Conservation (phyloP, 2,113 vertebrate genomes). For the Clarias magur region DNA sequence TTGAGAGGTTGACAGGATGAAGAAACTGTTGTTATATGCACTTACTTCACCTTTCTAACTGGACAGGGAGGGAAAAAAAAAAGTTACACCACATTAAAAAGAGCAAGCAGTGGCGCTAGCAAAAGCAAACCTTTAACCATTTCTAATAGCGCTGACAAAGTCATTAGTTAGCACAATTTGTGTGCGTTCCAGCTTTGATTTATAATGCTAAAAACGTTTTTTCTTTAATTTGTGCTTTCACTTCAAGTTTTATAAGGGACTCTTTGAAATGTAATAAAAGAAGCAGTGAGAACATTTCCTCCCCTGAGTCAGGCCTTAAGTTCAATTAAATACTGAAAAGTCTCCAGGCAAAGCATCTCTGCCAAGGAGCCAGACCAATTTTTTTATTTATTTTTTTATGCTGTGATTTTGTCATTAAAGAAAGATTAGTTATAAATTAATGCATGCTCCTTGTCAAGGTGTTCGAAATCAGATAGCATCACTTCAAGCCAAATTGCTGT, state of each 20-base stretch:
- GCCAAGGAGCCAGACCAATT: conserved; percentile 1
- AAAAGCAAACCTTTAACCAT: background rate
- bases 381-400: background rate
- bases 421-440: conserved; percentile 31
- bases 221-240: conserved; percentile 3
- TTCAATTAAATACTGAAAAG: conserved; percentile 46
- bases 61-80: background rate
- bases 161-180: background rate
- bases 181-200: background rate
- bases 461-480: conserved; percentile 10
- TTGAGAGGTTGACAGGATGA: too few relatives aligned
- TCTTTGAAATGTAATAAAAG: conserved; percentile 17
- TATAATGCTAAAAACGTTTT: conserved; percentile 16
- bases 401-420: conserved; percentile 38
- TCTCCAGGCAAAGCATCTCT: conserved; percentile 34
- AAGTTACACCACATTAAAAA: background rate
- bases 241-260: conserved; percentile 18
- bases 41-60: background rate
- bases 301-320: conserved; percentile 25
- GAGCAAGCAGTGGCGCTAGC: background rate
- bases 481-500: background rate
- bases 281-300: conserved; percentile 35
- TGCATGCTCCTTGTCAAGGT: conserved; percentile 8
- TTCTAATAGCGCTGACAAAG: background rate
- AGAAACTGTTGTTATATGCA: background rate